A percentile compares a stretch with the other conserved stretches of the same genome.
Evolutionary conservation across 2,797 vertebrate species (phyloP).

Genomic region (Cyclura pinguis): DNA sequence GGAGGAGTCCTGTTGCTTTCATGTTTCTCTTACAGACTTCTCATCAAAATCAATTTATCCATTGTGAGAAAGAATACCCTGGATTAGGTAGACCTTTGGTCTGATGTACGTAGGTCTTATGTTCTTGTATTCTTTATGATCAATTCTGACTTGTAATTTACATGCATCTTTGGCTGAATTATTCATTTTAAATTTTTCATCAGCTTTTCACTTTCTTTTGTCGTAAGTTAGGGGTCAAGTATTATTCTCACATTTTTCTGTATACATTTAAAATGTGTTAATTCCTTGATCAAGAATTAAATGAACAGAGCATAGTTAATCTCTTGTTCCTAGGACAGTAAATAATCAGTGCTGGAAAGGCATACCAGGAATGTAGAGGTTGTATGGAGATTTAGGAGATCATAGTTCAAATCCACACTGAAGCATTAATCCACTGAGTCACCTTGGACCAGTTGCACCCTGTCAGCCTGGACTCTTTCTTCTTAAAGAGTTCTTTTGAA

Average conservation of each 20-base stretch:
- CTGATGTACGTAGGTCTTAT: background rate
- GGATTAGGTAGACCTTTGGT: background rate
- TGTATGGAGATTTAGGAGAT: background rate
- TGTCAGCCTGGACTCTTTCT: background rate
- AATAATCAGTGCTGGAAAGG: background rate
- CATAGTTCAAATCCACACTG: background rate
- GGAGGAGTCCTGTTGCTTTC: too few species aligned
- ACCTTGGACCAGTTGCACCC: background rate
- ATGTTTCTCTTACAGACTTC: too few species aligned
- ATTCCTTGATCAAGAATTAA: conserved; percentile 21
- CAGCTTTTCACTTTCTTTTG: conserved; percentile 31
- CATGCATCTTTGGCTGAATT: background rate
- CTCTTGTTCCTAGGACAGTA: background rate
- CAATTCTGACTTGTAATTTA: background rate
- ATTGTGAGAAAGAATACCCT: too few species aligned
- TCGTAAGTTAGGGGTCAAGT: background rate
- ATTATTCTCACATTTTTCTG: conserved; percentile 36
- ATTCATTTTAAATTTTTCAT: conserved; percentile 2
- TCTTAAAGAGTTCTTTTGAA: background rate
- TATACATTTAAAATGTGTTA: conserved; percentile 49
- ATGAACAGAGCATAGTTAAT: background rate
- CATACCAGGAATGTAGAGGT: background rate
- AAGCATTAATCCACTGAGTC: background rate
- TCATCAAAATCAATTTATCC: too few species aligned
- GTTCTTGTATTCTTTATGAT: background rate